phyloP scores from a whole-genome alignment of 2,797 vertebrate genomes.

The Protonibea diacanthus region DNA sequence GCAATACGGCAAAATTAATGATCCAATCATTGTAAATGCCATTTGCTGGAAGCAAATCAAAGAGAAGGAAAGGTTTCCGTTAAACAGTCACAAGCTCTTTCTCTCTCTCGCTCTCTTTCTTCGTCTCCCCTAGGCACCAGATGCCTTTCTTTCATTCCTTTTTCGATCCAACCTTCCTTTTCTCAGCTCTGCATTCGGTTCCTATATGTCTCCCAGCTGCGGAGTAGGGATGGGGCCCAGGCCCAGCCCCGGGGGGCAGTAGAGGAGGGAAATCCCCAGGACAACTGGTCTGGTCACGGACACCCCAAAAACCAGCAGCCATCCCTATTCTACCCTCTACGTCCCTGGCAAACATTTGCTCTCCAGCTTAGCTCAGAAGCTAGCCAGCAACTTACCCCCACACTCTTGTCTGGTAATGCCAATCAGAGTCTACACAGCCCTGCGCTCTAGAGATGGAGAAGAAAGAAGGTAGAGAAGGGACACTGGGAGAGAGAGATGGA shows the following conservation, averaged over 20 bases:
- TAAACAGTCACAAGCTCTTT: conserved; percentile 97
- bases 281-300: conserved; percentile 99
- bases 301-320: conserved; percentile 84
- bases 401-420: conserved; percentile 88
- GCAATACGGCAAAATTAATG: conserved; percentile 81
- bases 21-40: conserved; percentile 87
- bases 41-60: conserved; percentile 88
- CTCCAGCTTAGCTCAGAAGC: conserved; percentile 88
- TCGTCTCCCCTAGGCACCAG: conserved; percentile 90
- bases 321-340: conserved; percentile 88
- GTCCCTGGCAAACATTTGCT: conserved; percentile 95
- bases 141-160: conserved; percentile 92
- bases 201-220: conserved; percentile 92
- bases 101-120: conserved; percentile 63
- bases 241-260: conserved; percentile 64
- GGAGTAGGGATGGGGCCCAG: conserved; percentile 82
- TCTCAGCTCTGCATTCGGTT: conserved; percentile 75
- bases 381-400: conserved; percentile 84
- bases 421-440: conserved; percentile 85
- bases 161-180: conserved; percentile 79
- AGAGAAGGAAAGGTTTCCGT: conserved; percentile 88
- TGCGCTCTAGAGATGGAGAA: conserved; percentile 76
- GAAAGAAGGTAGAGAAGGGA: conserved; percentile 77
- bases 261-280: conserved; percentile 93
- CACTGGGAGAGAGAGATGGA: conserved; percentile 69